Base-by-base conservation (phyloP, 2,113 vertebrate species). In the Gavialis gangeticus region DNA sequence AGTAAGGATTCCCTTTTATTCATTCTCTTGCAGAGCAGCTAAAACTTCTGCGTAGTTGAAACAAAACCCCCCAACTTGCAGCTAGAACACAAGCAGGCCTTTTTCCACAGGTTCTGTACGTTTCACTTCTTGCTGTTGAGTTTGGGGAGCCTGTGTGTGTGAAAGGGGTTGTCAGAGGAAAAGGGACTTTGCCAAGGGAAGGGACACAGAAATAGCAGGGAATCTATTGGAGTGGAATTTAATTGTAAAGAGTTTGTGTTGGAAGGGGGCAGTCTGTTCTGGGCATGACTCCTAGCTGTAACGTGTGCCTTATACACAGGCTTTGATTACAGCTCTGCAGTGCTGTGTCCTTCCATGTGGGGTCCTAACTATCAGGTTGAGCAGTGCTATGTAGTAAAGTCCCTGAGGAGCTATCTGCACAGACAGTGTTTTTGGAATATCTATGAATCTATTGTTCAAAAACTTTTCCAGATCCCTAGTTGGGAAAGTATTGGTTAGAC, bases 1-100 rank as follows among this genome's bases (percentile, higher is more conserved):
- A 99, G 99, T 99, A 98, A 99, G 99, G 69, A 37, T 88, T 87
- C 8, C 9, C 0, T 34, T 89, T n/a, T 91, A 55, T 69, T 97
- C 92, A 19, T 88, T 19, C n/a, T 10, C 67, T 83, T 87, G 88
- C 67, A 73, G 75, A 55, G 81, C 87, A 85, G 57, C 75, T 85
- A 19, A 55, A 67, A 76, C 34, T 4, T 69, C 11, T 57, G 15
- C 37, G 17, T 75, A 78, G 28, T 25, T 66, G 71, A 66, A 88
- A 92, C 21, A 25, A 28, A 58, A 81, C 10, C 59, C 46, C 30
- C 76, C 57, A 12, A 22, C 83, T 87, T 93, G 83, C 75, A 95
- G 17, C 58, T 30, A 57, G 76, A 77, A 30, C 56, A 78, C 75
- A 66, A 77, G 18, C 10, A 93, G 91, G 12, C 77, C 34, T 15